Evolutionary conservation across 2,797 vertebrate genomes (phyloP).

Genomic region (Aselliscus stoliczkanus): DNA sequence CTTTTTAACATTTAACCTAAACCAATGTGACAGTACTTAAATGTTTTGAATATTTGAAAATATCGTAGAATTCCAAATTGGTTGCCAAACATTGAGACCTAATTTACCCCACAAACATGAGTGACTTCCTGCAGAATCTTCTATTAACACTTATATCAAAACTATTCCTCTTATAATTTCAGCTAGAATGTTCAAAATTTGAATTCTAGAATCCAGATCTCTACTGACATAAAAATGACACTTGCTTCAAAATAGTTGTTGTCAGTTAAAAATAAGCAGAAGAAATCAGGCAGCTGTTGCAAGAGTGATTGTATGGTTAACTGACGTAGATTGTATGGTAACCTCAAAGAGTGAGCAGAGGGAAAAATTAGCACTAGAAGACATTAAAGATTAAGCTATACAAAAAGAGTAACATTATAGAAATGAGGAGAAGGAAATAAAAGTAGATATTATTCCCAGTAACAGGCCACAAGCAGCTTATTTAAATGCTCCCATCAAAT

Average conservation of each 20-base stretch:
- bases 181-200: not conserved
- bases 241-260: not conserved
- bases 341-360: not conserved
- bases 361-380: not conserved
- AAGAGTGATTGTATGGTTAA: not conserved
- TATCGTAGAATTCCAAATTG: not conserved
- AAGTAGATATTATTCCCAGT: not conserved
- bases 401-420: rapidly evolving
- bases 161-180: not conserved
- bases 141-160: not conserved
- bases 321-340: not conserved
- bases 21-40: not conserved
- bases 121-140: not conserved
- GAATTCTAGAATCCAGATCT: not conserved
- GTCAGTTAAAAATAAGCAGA: not conserved
- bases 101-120: not conserved
- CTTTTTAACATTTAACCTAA: not conserved
- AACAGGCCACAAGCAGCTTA: not conserved
- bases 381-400: not conserved
- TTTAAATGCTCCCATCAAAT: not conserved
- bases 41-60: not conserved
- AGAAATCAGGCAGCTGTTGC: not conserved
- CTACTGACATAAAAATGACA: not conserved
- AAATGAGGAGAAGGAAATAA: not conserved
- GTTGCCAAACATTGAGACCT: not conserved